Percentiles rank a stretch among this genome's conserved stretches.
phyloP scores from a whole-genome alignment of 2,888 invertebrate species.

The Cerceris rybyensis region DNA sequence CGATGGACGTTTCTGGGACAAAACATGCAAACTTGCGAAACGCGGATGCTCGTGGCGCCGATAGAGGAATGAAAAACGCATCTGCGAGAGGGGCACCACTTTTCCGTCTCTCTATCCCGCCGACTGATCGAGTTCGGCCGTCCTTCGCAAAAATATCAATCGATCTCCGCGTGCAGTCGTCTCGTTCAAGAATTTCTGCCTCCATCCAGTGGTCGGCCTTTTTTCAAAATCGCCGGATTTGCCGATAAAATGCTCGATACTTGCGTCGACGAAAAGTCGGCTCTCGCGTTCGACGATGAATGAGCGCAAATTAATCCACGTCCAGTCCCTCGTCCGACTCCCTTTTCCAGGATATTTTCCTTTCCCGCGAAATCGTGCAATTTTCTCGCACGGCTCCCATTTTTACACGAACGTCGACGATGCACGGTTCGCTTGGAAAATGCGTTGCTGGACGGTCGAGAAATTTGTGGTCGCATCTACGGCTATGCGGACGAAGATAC shows the following conservation, averaged over 20 bases:
- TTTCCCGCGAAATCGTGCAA: not conserved
- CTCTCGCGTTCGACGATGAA: no score
- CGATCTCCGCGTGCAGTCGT: no score
- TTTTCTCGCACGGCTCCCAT: not conserved
- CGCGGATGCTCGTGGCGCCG: not conserved
- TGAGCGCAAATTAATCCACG: no score
- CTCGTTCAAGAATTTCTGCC: no score
- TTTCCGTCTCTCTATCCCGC: no score
- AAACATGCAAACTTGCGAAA: not conserved
- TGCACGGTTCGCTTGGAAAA: not conserved
- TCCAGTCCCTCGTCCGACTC: not conserved
- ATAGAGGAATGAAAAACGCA: no score
- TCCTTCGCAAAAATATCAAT: no score
- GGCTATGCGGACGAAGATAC: no score
- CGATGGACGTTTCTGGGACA: constrained; percentile 6
- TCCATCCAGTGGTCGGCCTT: not conserved
- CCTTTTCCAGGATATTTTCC: not conserved
- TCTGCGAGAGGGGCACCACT: no score
- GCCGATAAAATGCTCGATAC: not conserved
- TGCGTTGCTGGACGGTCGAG: no score
- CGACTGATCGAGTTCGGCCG: no score
- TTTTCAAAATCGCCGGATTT: not conserved
- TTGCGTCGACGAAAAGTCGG: not conserved
- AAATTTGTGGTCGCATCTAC: no score
- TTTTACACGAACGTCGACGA: not conserved